Evolutionary conservation across 2,888 invertebrate species (phyloP).

Genomic region (Lithophane leautieri): DNA sequence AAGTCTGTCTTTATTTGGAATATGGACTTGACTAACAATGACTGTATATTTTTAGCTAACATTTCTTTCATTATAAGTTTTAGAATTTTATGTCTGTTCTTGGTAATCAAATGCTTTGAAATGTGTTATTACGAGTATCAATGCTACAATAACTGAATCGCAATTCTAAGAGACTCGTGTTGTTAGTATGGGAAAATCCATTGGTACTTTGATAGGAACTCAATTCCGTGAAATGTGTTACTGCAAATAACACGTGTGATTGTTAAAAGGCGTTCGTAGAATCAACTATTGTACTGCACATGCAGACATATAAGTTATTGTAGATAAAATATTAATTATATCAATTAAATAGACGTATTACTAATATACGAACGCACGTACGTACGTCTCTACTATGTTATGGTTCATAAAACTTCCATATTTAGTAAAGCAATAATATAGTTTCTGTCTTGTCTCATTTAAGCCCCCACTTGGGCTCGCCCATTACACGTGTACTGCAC

Average conservation of each 20-base stretch:
- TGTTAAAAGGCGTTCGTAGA: neutral
- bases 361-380: too few species aligned
- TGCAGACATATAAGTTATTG: neutral
- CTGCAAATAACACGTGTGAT: neutral
- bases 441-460: neutral
- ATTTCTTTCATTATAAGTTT: neutral
- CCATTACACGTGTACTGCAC: too few species aligned
- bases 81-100: neutral
- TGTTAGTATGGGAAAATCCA: too few species aligned
- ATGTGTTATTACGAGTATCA: neutral
- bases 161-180: neutral
- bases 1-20: constrained; percentile 2
- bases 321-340: neutral
- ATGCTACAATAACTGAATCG: neutral
- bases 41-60: constrained; percentile 13
- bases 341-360: neutral
- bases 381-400: neutral
- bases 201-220: neutral
- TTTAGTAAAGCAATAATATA: neutral
- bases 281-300: neutral
- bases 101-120: neutral
- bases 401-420: constrained; percentile 2
- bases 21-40: constrained; percentile 16
- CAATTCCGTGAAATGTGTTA: neutral
- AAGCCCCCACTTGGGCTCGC: too few species aligned